Evolutionary conservation across 2,888 invertebrate species (phyloP).

Genomic region (Eucriotettix oculatus): DNA sequence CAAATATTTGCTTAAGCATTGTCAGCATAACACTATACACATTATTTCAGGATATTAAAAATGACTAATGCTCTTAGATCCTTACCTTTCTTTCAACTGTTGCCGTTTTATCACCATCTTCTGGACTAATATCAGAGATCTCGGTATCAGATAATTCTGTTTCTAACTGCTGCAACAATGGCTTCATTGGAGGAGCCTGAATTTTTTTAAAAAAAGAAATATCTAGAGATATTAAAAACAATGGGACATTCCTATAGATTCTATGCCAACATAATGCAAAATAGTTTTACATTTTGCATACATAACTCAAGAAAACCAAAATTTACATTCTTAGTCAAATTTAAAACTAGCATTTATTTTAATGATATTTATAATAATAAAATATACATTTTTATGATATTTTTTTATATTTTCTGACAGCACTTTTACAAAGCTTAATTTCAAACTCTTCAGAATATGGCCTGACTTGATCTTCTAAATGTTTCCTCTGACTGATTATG

Average conservation of each 20-base stretch:
- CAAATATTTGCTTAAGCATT: neutral
- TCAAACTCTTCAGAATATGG: too few species aligned
- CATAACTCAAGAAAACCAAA: neutral
- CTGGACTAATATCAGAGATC: conserved; percentile 67
- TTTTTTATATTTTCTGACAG: too few species aligned
- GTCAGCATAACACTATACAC: too few species aligned
- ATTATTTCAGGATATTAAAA: too few species aligned
- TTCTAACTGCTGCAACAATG: conserved; percentile 47
- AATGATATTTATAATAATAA: too few species aligned
- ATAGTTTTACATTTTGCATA: neutral
- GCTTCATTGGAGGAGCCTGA: conserved; percentile 40
- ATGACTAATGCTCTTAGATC: too few species aligned
- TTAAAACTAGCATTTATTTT: neutral
- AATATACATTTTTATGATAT: too few species aligned
- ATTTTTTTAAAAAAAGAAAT: neutral
- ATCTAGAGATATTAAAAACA: neutral
- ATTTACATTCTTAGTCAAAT: neutral
- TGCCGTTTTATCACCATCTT: conserved; percentile 58
- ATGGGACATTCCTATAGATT: neutral
- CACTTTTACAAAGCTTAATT: too few species aligned
- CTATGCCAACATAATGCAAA: neutral
- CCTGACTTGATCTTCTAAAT: too few species aligned
- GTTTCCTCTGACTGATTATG: too few species aligned
- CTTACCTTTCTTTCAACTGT: conserved; percentile 49
- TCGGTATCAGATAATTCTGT: conserved; percentile 75